Conservation (phyloP, 1,140 invertebrate species). For the Pinna nobilis region DNA sequence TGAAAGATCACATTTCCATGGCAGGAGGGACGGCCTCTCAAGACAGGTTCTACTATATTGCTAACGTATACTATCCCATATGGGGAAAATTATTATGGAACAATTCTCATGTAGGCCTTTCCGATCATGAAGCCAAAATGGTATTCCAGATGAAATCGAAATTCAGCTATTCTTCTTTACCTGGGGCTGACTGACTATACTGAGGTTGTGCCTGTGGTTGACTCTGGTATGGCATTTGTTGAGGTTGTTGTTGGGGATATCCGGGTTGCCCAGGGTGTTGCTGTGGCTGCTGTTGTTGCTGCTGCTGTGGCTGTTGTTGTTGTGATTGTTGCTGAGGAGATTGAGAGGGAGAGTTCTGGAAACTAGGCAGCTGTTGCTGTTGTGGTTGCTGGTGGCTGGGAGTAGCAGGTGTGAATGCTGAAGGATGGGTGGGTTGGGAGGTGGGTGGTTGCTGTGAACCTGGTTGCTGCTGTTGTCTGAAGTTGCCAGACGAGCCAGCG, state of each 20-base stretch:
- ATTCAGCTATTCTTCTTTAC: background rate
- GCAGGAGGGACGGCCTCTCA: too few relatives aligned
- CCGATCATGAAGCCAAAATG: background rate
- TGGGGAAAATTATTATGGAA: background rate
- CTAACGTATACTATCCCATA: background rate
- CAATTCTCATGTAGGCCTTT: background rate
- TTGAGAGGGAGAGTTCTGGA: conserved; percentile 32
- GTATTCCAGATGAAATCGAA: background rate
- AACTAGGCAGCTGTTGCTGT: background rate
- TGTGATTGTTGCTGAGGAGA: conserved; percentile 29
- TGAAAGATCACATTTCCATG: too few relatives aligned
- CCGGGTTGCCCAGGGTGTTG: conserved; percentile 20
- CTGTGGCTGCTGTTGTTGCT: conserved; percentile 18
- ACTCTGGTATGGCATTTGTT: conserved; percentile 3
- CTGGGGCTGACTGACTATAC: background rate
- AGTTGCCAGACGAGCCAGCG: conserved; percentile 63
- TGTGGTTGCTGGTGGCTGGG: conserved; percentile 29
- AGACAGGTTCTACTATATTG: too few relatives aligned
- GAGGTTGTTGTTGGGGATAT: conserved; percentile 26
- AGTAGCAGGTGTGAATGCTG: conserved; percentile 31
- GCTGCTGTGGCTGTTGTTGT: conserved; percentile 17
- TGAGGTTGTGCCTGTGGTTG: conserved; percentile 17
- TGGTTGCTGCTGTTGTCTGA: conserved; percentile 40
- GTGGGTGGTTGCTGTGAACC: background rate
- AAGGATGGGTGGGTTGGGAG: background rate